A percentile compares a stretch with the other conserved stretches of the same genome.
Conservation (phyloP, 2,888 invertebrate species). For the Aphodius sticticus region DNA sequence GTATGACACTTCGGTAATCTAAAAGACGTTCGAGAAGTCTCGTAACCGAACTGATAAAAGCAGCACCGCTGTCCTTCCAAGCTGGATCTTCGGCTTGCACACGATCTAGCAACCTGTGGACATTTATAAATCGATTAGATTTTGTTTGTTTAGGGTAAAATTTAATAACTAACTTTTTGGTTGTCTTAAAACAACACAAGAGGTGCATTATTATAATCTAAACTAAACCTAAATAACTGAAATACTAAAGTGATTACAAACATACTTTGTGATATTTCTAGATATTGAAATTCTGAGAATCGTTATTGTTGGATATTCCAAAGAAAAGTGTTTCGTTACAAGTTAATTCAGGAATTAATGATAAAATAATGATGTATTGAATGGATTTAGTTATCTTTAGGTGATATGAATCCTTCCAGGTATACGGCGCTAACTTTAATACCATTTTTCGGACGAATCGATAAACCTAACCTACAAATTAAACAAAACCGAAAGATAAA, state of each 20-base stretch:
- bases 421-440: not conserved
- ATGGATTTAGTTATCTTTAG: too few species aligned
- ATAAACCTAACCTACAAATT: not conserved
- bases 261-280: not conserved
- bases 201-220: conserved; percentile 21
- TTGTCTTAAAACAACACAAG: conserved; percentile 13
- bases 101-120: conserved; percentile 78
- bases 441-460: not conserved
- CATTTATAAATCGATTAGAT: not conserved
- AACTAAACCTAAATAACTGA: not conserved
- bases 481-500: not conserved
- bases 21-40: conserved; percentile 85
- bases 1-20: conserved; percentile 94
- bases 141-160: not conserved
- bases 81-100: conserved; percentile 85
- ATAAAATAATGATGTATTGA: not conserved
- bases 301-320: not conserved
- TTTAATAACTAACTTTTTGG: conserved; percentile 11
- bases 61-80: conserved; percentile 92
- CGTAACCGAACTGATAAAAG: conserved; percentile 92
- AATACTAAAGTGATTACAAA: not conserved
- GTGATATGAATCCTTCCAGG: too few species aligned
- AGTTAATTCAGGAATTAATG: not conserved
- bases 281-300: not conserved
- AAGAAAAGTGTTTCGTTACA: not conserved